Conservation (phyloP, 2,113 vertebrate species). For the Tachysurus fulvidraco region DNA sequence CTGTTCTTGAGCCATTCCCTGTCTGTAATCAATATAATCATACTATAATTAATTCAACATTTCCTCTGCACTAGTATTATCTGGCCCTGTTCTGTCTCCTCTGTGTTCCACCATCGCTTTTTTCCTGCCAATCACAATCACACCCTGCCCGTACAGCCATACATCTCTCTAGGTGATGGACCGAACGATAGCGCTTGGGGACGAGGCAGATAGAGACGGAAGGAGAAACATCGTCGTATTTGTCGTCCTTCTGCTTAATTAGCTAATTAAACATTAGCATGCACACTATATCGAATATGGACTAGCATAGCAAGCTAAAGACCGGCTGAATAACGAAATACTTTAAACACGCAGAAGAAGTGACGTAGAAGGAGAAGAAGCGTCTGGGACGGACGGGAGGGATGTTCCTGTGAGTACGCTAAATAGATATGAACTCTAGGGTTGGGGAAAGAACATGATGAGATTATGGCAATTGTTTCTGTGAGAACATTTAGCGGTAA, state of each 20-base stretch:
- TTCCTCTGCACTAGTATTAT: constrained; percentile 1
- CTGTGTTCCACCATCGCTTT: background rate
- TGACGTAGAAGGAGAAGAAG: background rate
- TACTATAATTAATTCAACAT: constrained; percentile 29
- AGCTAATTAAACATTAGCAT: background rate
- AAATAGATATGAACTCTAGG: background rate
- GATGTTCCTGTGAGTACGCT: too few species aligned
- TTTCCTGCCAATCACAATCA: background rate
- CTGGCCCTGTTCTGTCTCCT: background rate
- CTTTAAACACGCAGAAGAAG: background rate
- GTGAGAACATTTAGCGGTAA: too few species aligned
- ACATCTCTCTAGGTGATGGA: background rate
- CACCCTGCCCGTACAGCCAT: background rate
- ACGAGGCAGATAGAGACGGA: background rate
- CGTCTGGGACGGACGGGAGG: background rate
- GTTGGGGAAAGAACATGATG: too few species aligned
- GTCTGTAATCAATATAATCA: constrained; percentile 37
- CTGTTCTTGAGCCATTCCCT: constrained; percentile 27
- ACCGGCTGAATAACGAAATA: too few species aligned
- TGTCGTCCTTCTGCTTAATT: background rate
- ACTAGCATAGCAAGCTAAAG: background rate
- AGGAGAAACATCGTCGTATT: background rate
- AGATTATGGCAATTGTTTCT: too few species aligned
- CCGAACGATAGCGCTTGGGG: too few species aligned
- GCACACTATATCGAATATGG: background rate